Percentiles rank a stretch among this genome's conserved stretches.
These are phyloP conservation scores for Antechinus flavipes DNA, from an alignment of 2,113 vertebrate species.

Conservation along the genomic window DNA sequence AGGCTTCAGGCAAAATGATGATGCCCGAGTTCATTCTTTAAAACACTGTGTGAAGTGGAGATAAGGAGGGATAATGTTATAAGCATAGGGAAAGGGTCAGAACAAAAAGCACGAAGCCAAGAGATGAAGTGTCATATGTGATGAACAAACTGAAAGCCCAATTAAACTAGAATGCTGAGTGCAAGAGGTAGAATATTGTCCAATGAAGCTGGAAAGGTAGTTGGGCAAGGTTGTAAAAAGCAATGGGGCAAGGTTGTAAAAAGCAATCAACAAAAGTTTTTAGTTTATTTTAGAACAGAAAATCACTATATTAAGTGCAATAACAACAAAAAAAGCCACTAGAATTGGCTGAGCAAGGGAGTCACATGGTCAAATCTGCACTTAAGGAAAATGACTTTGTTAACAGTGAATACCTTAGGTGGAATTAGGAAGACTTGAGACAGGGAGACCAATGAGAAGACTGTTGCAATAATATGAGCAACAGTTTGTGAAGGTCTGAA, in stretches of 20 bases:
- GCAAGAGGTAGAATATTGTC: background rate
- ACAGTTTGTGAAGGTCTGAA: background rate
- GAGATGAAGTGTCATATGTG: background rate
- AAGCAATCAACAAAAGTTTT: background rate
- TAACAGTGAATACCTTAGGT: background rate
- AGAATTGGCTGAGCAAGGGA: background rate
- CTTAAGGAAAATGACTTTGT: background rate
- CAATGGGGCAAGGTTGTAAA: background rate
- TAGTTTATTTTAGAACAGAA: background rate
- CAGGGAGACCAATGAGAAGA: background rate
- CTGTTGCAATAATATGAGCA: background rate
- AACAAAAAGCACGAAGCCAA: background rate
- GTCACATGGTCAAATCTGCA: background rate
- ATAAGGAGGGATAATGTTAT: too few relatives aligned
- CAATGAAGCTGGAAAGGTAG: background rate
- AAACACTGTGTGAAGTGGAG: background rate
- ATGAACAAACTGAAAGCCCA: background rate
- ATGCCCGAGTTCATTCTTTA: background rate
- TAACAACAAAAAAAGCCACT: background rate
- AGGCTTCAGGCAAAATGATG: background rate
- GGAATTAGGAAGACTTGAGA: background rate
- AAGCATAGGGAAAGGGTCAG: background rate
- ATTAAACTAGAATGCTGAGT: background rate
- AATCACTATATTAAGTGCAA: too few relatives aligned
- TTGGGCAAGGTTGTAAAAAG: background rate